Percentiles rank a stretch among this genome's conserved stretches.
Evolutionary conservation across 2,113 vertebrate species (phyloP).

Genomic region (Ptyas mucosa): DNA sequence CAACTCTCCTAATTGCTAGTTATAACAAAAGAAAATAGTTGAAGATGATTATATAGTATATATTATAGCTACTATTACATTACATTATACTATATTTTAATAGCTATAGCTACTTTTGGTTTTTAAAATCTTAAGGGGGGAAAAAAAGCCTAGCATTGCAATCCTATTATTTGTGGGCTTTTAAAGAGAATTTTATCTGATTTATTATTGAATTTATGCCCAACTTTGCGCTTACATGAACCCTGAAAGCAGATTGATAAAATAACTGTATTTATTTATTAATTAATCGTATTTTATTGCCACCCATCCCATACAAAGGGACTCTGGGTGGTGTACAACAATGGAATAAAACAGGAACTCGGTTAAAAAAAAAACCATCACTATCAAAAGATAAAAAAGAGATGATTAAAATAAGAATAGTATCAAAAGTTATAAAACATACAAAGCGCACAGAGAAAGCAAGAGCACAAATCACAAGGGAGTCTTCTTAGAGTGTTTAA

Average conservation of each 20-base stretch:
- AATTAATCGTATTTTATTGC: not conserved
- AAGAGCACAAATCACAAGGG: not conserved
- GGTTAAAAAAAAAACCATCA: not conserved
- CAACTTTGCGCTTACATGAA: not conserved
- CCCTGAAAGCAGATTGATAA: not conserved
- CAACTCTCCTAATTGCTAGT: not conserved
- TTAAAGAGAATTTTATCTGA: not conserved
- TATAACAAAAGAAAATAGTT: not conserved
- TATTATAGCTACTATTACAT: not conserved
- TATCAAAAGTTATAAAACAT: not conserved
- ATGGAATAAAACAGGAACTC: not conserved
- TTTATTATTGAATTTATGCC: not conserved
- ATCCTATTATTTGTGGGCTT: not conserved
- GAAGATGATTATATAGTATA: not conserved
- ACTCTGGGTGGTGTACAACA: not conserved
- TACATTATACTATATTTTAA: not conserved
- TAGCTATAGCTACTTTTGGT: not conserved
- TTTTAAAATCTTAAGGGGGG: not conserved
- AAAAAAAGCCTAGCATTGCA: not conserved
- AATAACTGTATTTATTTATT: not conserved
- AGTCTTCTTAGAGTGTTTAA: not conserved
- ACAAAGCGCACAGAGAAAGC: not conserved
- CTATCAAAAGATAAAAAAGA: not conserved
- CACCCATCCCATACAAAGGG: not conserved
- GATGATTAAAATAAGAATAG: not conserved